Evolutionary conservation across 2,888 invertebrate species (phyloP), one percentile per base, ranked within the genome.

Genomic region (Hydrotaea diabolus): DNA sequence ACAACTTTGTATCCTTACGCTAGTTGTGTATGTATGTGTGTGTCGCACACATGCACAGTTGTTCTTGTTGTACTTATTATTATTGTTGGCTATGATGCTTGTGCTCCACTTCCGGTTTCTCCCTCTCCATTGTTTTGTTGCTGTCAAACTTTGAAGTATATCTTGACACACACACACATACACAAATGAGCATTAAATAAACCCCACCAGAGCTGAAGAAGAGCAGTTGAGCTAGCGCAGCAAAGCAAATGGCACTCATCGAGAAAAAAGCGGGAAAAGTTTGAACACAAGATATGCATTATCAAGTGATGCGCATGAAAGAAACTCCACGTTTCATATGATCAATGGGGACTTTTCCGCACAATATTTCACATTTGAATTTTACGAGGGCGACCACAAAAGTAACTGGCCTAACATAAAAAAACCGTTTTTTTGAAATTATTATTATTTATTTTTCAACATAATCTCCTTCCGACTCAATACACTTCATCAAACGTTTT

Each of bases 121-220:
- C 7, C 31, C 43, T 36, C 46, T 15, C 21, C 23, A 19, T 74
- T 46, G 17, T 69, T 36, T 23, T 69, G 13, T 31, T 23, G 66
- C 69, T 39, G 43, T 75, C 36, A 71, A 69, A 77, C 59, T 77
- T 57, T 59, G 13, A 77, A 72, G 46, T 36, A 31, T 72, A 49
- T 59, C 71, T 78, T 78, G 46, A 72, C 62, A 36, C 46, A 72
- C 77, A 49, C 62, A 78, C 26, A 72, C 62, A 36, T 59, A 72
- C 77, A 49, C 62, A 78, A 72, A 72, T 78, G 77, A 78, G 77
- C 49, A 62, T 78, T 72, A 78, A 78, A 78, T 78, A 78, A 78
- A 78, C 77, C 77, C 26, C 62, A 72, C 57, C 55, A 46, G 62
- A 78, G 78, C 53, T 69, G 69, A 8, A 11, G 66, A 13, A 19